Evolutionary conservation across 1,140 invertebrate genomes (phyloP).

Genomic region (Temnothorax curvispinosus): DNA sequence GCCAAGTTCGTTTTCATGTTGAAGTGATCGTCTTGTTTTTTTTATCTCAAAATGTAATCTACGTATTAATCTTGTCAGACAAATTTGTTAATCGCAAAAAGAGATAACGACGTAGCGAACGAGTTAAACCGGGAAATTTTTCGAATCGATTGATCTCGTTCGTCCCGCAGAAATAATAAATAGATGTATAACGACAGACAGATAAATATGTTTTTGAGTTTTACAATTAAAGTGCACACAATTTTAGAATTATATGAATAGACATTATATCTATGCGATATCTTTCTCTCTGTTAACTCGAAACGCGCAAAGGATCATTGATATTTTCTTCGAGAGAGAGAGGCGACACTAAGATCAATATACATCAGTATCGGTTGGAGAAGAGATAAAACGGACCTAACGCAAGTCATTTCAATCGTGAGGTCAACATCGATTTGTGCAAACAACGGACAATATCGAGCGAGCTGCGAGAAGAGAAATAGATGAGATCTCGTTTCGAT

Average conservation of each 20-base stretch:
- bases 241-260: not conserved
- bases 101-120: not conserved
- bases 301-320: not conserved
- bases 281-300: not conserved
- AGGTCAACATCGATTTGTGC: constrained; percentile 53
- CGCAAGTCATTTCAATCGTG: constrained; percentile 43
- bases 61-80: not conserved
- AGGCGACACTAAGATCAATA: constrained; percentile 45
- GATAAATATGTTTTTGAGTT: not conserved
- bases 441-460: constrained; percentile 41
- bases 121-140: not conserved
- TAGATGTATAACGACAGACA: not conserved
- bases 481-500: constrained; percentile 28
- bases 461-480: constrained; percentile 27
- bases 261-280: not conserved
- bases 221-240: not conserved
- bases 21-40: not conserved
- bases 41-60: not conserved
- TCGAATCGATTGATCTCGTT: not conserved
- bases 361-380: constrained; percentile 32
- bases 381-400: constrained; percentile 54
- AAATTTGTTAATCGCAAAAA: not conserved
- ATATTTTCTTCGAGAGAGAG: constrained; percentile 24
- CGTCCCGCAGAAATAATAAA: not conserved
- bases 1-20: not conserved